A percentile compares a stretch with the other conserved stretches of the same genome.
Conservation (phyloP, 2,797 vertebrate genomes). For the Phataginus tetradactyla region DNA sequence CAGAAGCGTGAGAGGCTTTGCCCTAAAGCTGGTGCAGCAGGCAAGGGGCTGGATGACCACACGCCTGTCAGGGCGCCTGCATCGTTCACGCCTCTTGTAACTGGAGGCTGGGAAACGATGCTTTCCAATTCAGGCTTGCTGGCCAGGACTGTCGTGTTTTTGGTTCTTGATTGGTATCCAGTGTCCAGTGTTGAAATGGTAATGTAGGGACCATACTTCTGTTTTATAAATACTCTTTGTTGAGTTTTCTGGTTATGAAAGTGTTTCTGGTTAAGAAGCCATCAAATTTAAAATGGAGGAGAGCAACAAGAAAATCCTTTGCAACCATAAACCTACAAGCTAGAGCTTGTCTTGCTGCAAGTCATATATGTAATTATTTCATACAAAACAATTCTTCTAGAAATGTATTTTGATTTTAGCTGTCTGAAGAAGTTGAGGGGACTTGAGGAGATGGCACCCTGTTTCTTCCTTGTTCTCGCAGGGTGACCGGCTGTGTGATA, state of each 20-base stretch:
- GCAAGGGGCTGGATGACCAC: conserved; percentile 80
- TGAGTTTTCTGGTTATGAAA: conserved; percentile 12
- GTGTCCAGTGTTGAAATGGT: conserved; percentile 38
- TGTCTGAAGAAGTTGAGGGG: background rate
- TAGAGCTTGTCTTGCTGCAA: background rate
- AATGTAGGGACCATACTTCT: background rate
- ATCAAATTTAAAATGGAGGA: background rate
- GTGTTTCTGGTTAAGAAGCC: background rate
- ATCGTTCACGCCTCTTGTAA: conserved; percentile 84
- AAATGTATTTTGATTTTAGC: background rate
- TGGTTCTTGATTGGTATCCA: conserved; percentile 82
- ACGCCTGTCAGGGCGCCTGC: conserved; percentile 77
- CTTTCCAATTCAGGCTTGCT: conserved; percentile 82
- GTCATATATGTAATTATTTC: background rate
- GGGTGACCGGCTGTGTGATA: background rate
- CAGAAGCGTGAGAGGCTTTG: conserved; percentile 52
- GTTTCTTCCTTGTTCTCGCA: background rate
- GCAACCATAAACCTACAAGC: fast-evolving
- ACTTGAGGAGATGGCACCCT: background rate
- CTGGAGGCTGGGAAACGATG: conserved; percentile 82
- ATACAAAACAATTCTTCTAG: background rate
- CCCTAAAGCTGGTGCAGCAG: conserved; percentile 66
- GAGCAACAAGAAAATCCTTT: conserved; percentile 67
- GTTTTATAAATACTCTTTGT: conserved; percentile 5
- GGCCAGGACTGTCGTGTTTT: conserved; percentile 72